Conservation (phyloP, 2,888 invertebrate species). For the Dendrolimus pini region DNA sequence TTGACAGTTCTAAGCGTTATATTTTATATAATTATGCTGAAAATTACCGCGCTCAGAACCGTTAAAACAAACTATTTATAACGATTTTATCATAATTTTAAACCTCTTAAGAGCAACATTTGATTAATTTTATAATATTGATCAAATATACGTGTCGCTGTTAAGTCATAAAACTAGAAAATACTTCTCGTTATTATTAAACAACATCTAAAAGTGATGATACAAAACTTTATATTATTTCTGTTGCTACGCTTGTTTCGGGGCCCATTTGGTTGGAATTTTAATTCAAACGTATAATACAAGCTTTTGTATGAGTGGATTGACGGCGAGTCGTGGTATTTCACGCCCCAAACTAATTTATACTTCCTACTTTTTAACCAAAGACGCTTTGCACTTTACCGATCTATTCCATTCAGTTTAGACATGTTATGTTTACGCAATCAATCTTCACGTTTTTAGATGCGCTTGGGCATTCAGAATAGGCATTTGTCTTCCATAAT, state of each 20-base stretch:
- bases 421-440: neutral
- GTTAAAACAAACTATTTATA: too few species aligned
- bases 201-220: too few species aligned
- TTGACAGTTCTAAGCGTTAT: too few species aligned
- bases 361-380: slow-evolving; percentile 47
- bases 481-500: neutral
- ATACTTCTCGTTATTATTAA: too few species aligned
- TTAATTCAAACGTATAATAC: slow-evolving; percentile 45
- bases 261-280: slow-evolving; percentile 35
- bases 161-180: too few species aligned
- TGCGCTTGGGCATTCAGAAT: neutral
- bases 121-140: too few species aligned
- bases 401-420: slow-evolving; percentile 10
- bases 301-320: slow-evolving; percentile 36
- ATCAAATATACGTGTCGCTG: too few species aligned
- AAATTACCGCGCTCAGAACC: too few species aligned
- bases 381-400: slow-evolving; percentile 16
- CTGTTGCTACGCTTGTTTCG: slow-evolving; percentile 10
- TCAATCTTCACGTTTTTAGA: slow-evolving; percentile 4
- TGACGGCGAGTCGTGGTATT: slow-evolving; percentile 50
- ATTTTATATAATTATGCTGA: too few species aligned
- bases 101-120: too few species aligned
- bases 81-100: too few species aligned
- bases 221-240: neutral
- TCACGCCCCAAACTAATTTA: slow-evolving; percentile 61